Base-by-base conservation (phyloP, 2,113 vertebrate species). In the human region DNA sequence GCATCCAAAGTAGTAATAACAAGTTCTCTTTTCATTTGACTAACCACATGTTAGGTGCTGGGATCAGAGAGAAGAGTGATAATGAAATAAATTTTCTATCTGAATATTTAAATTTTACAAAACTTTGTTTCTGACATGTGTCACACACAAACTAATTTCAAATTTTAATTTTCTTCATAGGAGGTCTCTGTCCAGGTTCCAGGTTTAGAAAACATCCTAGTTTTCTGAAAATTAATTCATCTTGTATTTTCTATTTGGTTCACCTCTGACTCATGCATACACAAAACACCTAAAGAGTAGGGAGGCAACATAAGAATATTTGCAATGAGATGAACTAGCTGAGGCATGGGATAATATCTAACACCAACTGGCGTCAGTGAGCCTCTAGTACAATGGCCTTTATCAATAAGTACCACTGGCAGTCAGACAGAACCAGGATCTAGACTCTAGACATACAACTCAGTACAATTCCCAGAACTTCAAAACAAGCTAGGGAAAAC, bases 91-190 rank as follows among this genome's bases (percentile, higher is more conserved):
- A 40, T 64, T 55, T 72, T 94, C 43, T 80, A 25, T 73, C 5
- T 81, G 64, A 66, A 57, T 64, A 81, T 87, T 91, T 81, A 64
- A 96, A 91, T 88, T 76, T 66, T 38, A 94, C 6, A 87, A 94
- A 87, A 88, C n/a, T 93, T 82, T 78, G 40, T 64, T 90, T 61
- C 50, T 87, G 40, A 32, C 35, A 82, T 11, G 52, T 94, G 52
- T 90, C 20, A 85, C 11, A 73, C 64, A 14, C 20, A 83, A 85
- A 78, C 16, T 70, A 84, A 25, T 87, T 87, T 76, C 68, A 90
- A 81, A 87, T 80, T 82, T 93, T 84, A 40, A 72, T 82, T 68
- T 96, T 93, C 48, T 92, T 57, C 57, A 5, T 57, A 35, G 25
- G 66, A 68, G 14, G 18, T 88, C 57, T 94, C 70, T 83, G n/a